Conservation (phyloP, 2,888 invertebrate genomes). For the Tiliacea aurago region DNA sequence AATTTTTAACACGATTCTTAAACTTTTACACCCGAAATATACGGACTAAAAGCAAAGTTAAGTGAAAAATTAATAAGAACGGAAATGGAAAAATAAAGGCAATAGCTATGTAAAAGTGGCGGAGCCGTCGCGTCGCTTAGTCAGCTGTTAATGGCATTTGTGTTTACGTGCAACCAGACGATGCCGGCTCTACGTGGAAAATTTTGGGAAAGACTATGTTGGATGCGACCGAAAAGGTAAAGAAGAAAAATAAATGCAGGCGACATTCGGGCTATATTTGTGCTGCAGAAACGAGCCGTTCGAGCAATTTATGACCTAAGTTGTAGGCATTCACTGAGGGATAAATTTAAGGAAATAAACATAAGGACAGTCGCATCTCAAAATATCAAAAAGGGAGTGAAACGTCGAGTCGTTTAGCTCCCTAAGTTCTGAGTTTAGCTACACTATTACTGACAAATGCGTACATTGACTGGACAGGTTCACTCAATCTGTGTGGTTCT, state of each 20-base stretch:
- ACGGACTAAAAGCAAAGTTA: conserved; percentile 46
- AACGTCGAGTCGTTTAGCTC: too few species aligned
- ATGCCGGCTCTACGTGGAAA: conserved; percentile 54
- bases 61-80: conserved; percentile 59
- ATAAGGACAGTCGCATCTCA: too few species aligned
- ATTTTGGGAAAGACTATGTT: conserved; percentile 61
- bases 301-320: too few species aligned
- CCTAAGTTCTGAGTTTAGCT: too few species aligned
- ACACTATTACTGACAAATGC: too few species aligned
- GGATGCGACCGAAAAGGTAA: conserved; percentile 48
- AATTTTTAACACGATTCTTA: conserved; percentile 33
- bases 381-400: too few species aligned
- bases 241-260: not conserved
- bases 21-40: conserved; percentile 23
- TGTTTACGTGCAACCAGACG: conserved; percentile 74
- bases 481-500: too few species aligned
- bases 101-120: conserved; percentile 62
- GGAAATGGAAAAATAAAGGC: conserved; percentile 69
- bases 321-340: too few species aligned
- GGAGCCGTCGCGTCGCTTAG: conserved; percentile 71
- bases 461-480: too few species aligned
- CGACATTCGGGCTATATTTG: too few species aligned
- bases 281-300: too few species aligned
- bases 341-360: too few species aligned
- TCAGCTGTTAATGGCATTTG: conserved; percentile 80